Conservation (phyloP, 2,113 vertebrate species). For the Puntigrus tetrazona region DNA sequence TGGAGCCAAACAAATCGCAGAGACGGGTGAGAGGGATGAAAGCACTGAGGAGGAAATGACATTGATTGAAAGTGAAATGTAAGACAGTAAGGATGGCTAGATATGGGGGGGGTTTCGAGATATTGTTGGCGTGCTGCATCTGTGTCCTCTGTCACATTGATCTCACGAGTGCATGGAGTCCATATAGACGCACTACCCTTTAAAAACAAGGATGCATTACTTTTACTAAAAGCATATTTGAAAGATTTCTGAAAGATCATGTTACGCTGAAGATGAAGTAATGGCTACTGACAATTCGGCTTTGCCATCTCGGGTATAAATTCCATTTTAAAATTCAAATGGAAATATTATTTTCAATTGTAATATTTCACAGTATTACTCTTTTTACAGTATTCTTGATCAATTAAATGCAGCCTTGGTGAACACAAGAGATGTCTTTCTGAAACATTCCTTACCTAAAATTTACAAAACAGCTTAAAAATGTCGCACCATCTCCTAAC, state of each 20-base stretch:
- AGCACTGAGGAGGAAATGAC: constrained; percentile 10
- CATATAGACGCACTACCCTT: neutral
- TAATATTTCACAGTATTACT: too few species aligned
- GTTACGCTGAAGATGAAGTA: neutral
- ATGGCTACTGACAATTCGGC: neutral
- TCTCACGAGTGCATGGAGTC: neutral
- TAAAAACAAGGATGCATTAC: neutral
- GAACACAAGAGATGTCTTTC: too few species aligned
- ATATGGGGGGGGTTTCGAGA: neutral
- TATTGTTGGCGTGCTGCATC: neutral
- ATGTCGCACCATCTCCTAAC: neutral
- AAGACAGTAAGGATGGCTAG: constrained; percentile 17
- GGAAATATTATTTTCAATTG: too few species aligned
- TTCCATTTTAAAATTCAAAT: too few species aligned
- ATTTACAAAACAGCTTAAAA: neutral
- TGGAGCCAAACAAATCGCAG: constrained; percentile 13
- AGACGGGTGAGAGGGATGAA: neutral
- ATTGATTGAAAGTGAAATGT: constrained; percentile 25
- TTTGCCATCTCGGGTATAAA: neutral
- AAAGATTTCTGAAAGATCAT: neutral
- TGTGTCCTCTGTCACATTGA: neutral
- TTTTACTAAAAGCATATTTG: neutral
- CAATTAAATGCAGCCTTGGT: too few species aligned
- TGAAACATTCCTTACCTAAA: too few species aligned
- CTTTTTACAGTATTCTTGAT: too few species aligned